Base-by-base conservation (phyloP, 2,113 vertebrate species). In the Bambusicola thoracicus region DNA sequence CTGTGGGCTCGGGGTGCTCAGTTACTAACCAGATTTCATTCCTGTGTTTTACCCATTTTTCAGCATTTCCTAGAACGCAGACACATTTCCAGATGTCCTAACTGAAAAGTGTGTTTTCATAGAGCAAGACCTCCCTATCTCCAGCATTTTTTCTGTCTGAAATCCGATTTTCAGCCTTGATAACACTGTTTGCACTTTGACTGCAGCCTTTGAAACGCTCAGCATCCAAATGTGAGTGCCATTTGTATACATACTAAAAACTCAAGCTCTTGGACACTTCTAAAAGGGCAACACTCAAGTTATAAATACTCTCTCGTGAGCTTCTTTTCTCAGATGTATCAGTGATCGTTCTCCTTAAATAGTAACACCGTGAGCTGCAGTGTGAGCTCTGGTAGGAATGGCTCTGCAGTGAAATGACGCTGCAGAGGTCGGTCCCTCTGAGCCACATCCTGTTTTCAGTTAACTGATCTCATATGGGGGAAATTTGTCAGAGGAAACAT, bases 361-460 rank as follows among this genome's bases (percentile, higher is more conserved):
- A 91, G 82, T 15, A 53, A 22, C 65, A 46, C 36, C 73, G 78
- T 49, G 78, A 70, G 51, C 78, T 89, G 84, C 67, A 81, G 36
- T 61, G 81, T 75, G 73, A 21, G 85, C 79, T 21, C 16, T 74
- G 55, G 22, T 73, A 32, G 87, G 76, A 96, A 93, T 84, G 82
- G 53, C 73, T 94, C 74, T 74, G 14, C 56, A 63, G 48, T 13
- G 18, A 87, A 87, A 44, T 67, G 32, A 59, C 59, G 8, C 80
- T 92, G 86, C 69, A 84, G 38, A 81, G 91, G 89, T 97, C 84
- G 84, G 86, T 80, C 88, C 93, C 93, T 87, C 49, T 59, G 93
- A 92, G 94, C 97, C 98, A 98, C 98, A 97, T 98, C 98, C 98
- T 98, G 97, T 98, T 98, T 98, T 97, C 94, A 36, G 96, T 98